Evolutionary conservation across 2,888 invertebrate species (phyloP).

Genomic region (Chrysopilus asiliformis): DNA sequence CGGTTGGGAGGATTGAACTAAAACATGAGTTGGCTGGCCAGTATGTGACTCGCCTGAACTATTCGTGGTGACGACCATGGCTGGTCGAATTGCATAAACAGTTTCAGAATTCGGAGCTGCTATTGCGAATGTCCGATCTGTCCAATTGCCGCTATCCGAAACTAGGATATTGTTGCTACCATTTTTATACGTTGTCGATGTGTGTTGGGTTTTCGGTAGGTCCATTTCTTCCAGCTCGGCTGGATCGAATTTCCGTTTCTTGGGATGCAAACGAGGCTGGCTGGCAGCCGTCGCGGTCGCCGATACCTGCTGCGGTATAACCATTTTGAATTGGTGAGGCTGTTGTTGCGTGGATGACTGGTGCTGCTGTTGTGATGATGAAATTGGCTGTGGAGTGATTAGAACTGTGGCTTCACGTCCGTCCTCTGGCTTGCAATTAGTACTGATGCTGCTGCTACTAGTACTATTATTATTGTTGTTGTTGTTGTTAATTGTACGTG

Average conservation of each 20-base stretch:
- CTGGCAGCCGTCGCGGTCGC: constrained; percentile 28
- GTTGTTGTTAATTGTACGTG: constrained; percentile 36
- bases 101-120: constrained; percentile 14
- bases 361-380: constrained; percentile 17
- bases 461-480: no score
- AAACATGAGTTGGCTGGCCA: constrained; percentile 18
- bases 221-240: constrained; percentile 31
- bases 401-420: constrained; percentile 17
- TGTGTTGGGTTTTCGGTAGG: constrained; percentile 6
- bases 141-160: constrained; percentile 7
- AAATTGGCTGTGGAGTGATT: constrained; percentile 9
- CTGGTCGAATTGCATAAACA: constrained; percentile 19
- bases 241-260: constrained; percentile 54
- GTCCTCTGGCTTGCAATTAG: no score
- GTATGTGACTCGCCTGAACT: constrained; percentile 1
- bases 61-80: constrained; percentile 16
- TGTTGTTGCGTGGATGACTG: constrained; percentile 11
- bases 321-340: constrained; percentile 24
- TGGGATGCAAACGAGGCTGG: constrained; percentile 59
- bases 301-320: constrained; percentile 40
- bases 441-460: neutral
- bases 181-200: constrained; percentile 46
- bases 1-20: constrained; percentile 12
- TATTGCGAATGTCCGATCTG: constrained; percentile 7
- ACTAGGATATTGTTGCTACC: constrained; percentile 25